phyloP scores from a whole-genome alignment of 2,113 vertebrate genomes.

The Sinocyclocheilus anshuiensis region DNA sequence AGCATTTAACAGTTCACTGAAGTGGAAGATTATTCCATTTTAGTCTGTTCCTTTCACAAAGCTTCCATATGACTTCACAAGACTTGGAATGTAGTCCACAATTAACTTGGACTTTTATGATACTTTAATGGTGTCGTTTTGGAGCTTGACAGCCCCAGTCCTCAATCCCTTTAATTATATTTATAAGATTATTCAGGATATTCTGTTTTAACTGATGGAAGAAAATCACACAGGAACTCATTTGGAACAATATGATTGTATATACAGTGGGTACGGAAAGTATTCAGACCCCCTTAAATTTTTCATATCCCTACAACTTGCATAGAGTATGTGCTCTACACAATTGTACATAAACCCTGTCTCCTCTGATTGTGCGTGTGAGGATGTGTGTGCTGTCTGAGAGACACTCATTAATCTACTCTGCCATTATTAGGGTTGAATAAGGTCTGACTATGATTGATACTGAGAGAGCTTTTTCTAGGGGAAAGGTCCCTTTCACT shows the following conservation, averaged over 20 bases:
- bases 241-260: not conserved
- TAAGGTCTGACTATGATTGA: conserved; percentile 71
- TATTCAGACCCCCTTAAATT: no score
- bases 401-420: conserved; percentile 76
- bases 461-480: conserved; percentile 68
- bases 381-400: conserved; percentile 51
- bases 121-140: not conserved
- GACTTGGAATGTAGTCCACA: not conserved
- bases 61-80: not conserved
- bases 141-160: not conserved
- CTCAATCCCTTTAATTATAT: not conserved
- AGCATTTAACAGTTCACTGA: not conserved
- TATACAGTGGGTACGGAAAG: no score
- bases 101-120: not conserved
- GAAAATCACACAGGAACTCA: not conserved
- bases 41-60: not conserved
- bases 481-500: conserved; percentile 80
- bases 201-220: not conserved
- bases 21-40: not conserved
- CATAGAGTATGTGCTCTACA: not conserved
- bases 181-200: not conserved
- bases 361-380: not conserved
- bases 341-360: not conserved
- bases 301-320: not conserved
- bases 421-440: conserved; percentile 73